phyloP scores from a whole-genome alignment of 2,888 invertebrate species.

The Mesochorus sp. region DNA sequence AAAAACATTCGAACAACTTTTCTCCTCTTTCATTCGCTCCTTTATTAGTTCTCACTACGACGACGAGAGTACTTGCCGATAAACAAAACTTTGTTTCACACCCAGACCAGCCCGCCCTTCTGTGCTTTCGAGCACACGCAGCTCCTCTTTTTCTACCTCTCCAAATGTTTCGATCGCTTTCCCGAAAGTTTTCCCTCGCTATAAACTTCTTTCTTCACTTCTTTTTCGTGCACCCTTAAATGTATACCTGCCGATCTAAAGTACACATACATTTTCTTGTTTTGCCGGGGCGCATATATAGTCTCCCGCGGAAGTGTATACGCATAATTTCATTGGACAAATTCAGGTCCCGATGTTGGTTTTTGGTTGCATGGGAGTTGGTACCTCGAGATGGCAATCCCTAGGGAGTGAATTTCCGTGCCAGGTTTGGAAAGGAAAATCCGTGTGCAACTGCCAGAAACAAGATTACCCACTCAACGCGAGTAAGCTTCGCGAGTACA shows the following conservation, averaged over 20 bases:
- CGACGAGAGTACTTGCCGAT: background rate
- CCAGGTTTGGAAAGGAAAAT: constrained; percentile 24
- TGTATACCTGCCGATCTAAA: too few species aligned
- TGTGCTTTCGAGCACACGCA: background rate
- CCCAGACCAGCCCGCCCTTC: background rate
- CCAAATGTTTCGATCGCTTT: background rate
- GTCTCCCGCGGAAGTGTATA: background rate
- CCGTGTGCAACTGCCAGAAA: constrained; percentile 58
- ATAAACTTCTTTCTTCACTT: background rate
- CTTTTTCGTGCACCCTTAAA: background rate
- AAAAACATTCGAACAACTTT: too few species aligned
- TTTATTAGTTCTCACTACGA: constrained; percentile 16
- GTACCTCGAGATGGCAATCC: constrained; percentile 11
- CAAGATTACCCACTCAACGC: constrained; percentile 71
- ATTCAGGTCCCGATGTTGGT: constrained; percentile 23
- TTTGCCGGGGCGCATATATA: too few species aligned
- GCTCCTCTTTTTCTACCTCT: background rate
- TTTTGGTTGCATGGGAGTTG: constrained; percentile 34
- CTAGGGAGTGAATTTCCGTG: constrained; percentile 20
- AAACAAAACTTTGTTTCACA: constrained; percentile 39
- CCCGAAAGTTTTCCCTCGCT: background rate
- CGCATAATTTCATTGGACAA: constrained; percentile 3
- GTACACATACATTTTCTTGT: background rate
- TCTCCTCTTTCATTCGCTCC: background rate
- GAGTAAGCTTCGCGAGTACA: constrained; percentile 31